A percentile compares a stretch with the other conserved stretches of the same genome.
phyloP scores from a whole-genome alignment of 2,113 vertebrate genomes.

The Psophia crepitans region DNA sequence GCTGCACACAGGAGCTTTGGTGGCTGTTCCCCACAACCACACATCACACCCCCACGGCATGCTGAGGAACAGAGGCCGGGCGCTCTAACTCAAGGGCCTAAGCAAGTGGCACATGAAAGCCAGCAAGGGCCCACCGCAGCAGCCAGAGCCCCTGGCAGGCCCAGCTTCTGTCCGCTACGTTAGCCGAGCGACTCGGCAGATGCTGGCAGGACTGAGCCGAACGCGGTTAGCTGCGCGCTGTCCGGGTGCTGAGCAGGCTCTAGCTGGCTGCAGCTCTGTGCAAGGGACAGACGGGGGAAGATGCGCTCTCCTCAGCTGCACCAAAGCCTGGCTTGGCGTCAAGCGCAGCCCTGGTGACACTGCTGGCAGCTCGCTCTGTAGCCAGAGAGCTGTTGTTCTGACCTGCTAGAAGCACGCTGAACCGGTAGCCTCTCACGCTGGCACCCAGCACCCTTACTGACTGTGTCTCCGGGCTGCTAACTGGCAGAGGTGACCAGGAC shows the following conservation, averaged over 20 bases:
- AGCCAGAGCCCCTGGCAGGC: neutral
- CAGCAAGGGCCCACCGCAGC: neutral
- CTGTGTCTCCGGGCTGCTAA: neutral
- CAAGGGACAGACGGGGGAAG: neutral
- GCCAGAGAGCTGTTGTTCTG: neutral
- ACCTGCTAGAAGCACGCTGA: neutral
- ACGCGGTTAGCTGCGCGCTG: fast-evolving
- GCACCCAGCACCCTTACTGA: no score
- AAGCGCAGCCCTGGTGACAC: neutral
- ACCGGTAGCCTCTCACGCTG: fast-evolving
- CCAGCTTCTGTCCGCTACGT: neutral
- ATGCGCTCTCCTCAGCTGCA: neutral
- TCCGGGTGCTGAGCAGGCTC: neutral
- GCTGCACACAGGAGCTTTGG: neutral
- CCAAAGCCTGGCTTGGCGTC: neutral
- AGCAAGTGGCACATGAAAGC: neutral
- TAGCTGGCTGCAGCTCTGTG: neutral
- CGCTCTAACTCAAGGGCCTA: neutral
- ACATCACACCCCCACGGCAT: neutral
- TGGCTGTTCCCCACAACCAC: neutral
- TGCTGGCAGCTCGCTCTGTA: neutral
- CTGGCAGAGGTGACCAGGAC: neutral
- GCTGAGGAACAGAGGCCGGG: neutral
- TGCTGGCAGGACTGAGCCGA: neutral
- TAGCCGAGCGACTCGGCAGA: neutral